Evolutionary conservation across 2,797 vertebrate species (phyloP), one percentile per base, ranked within the genome.

Genomic region (Sebastes flavidus): DNA sequence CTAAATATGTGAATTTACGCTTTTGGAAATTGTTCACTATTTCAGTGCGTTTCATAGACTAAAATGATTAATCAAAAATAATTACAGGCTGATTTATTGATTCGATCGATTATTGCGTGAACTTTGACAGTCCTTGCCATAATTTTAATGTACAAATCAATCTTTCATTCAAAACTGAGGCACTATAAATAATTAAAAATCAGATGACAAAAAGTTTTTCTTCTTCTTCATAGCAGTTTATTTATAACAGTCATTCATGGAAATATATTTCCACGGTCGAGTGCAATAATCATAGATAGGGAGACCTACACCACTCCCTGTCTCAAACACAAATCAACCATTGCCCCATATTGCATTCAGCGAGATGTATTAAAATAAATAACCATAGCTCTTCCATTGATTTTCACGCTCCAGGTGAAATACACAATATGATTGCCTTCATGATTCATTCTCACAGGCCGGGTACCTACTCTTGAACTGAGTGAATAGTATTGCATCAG

Each of bases 211-310:
- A 49, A 0, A 55, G 4, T 52, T 22, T 22, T 65, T 36, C 67
- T 38, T 87, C 72, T 83, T 92, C 75, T 84, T 90, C 77, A 84
- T 82, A 82, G 83, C 72, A 60, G 82, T 92, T 94, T 91, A 93
- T 91, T 95, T 84, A 84, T 94, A 96, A 96, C 94, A 96, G 95
- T 96, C 94, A 87, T 95, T 95, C 81, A 87, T 92, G 92, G 94
- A 95, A 95, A 94, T 77, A 89, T 70, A 89, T 91, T 94, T 95
- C 95, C 91, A 91, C 68, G 80, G 93, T 93, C 85, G 82, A 96
- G 95, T 96, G 95, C 95, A 95, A 95, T 91, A 91, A 77, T 92
- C 82, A 89, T 52, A 87, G 78, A 87, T 75, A 67, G 85, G 85
- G 77, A 86, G 73, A 83, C 62, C 49, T 36, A 72, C 58, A 20